Evolutionary conservation across 1,140 invertebrate genomes (phyloP), one percentile per base, ranked within the genome.

Genomic region (Listronotus oregonensis): DNA sequence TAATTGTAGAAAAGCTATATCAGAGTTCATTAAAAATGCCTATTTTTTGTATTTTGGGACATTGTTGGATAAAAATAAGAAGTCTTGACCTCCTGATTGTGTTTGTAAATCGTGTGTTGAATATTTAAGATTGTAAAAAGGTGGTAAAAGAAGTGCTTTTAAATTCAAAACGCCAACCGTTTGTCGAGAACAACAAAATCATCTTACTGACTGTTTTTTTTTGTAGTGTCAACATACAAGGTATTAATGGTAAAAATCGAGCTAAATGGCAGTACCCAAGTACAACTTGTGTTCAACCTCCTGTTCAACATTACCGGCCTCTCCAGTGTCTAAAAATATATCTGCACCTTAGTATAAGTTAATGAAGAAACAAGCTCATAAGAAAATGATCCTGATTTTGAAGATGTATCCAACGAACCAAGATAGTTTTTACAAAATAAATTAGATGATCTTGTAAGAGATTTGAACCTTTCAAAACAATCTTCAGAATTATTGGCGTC

Each of bases 381-480:
- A 46, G 6, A 46, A 46, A 46, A 46, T 46, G 43, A 46, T 15
- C 2, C 43, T 46, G 43, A 46, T 46, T 46, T 17, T 15, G 43
- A 46, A n/a, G n/a, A 2, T 46, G n/a, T 17, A 46, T 46, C 2
- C 2, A 40, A 40, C 7, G 39, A 40, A 7, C 39, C 15, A 46
- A 46, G 14, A 46, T 46, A 7, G 8, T 46, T 17, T 46, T 46
- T 27, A 44, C 56, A 68, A 49, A 27, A n/a, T 52, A 43, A 44
- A 14, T 7, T 44, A 18, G 8, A 44, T 44, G 17, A 44, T 44
- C 43, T 18, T n/a, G 43, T 44, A 11, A 44, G 43, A 14, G n/a
- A 44, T 8, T 44, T 44, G n/a, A 14, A 14, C 2, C 43, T 44
- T 44, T 18, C 34, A 5, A 37, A 44, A 27, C 6, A 27, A 27